Evolutionary conservation across 2,888 invertebrate species (phyloP).

Genomic region (Protophormia terraenovae): DNA sequence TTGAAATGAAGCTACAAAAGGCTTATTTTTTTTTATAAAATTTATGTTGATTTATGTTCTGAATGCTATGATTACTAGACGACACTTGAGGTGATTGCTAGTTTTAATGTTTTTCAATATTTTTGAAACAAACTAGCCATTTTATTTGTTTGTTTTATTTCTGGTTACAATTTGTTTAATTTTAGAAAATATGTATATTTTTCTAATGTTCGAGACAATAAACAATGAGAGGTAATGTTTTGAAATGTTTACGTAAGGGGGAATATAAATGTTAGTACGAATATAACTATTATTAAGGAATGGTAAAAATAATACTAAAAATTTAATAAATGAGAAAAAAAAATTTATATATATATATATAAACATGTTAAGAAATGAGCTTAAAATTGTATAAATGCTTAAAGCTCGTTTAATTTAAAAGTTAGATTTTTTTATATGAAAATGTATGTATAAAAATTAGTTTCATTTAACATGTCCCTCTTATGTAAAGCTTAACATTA

Average conservation of each 20-base stretch:
- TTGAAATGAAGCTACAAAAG: slow-evolving; percentile 34
- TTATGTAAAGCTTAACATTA: no score
- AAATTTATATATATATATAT: no score
- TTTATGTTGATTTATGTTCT: not conserved
- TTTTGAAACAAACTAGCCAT: slow-evolving; percentile 44
- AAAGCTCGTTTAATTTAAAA: not conserved
- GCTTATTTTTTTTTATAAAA: not conserved
- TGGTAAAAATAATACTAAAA: not conserved
- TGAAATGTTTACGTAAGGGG: not conserved
- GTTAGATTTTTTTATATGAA: no score
- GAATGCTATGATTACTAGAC: slow-evolving; percentile 8
- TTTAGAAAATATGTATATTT: slow-evolving; percentile 50
- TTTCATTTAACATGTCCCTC: no score
- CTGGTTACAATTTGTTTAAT: not conserved
- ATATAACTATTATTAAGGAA: not conserved
- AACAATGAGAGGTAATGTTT: slow-evolving; percentile 44
- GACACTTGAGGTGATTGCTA: slow-evolving; percentile 14
- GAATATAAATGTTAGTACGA: not conserved
- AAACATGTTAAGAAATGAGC: not conserved
- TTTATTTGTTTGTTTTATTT: slow-evolving; percentile 33
- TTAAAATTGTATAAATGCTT: no score
- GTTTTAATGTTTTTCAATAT: not conserved
- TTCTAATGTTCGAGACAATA: slow-evolving; percentile 43
- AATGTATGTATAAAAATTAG: no score
- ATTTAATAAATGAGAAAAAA: not conserved